phyloP scores from a whole-genome alignment of 2,797 vertebrate genomes.

The Neomorphus geoffroyi region DNA sequence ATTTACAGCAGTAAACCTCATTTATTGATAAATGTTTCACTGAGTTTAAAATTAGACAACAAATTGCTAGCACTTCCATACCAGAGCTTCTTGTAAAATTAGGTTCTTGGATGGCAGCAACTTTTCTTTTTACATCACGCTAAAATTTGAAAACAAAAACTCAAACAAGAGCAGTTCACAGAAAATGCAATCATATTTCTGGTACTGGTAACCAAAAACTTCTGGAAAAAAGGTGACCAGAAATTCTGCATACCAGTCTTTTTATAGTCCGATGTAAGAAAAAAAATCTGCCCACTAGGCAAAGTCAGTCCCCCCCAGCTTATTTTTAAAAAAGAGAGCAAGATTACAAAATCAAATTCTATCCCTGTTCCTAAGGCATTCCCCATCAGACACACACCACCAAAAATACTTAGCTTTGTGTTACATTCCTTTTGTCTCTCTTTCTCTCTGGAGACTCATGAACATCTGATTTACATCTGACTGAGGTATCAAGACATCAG shows the following conservation, averaged over 20 bases:
- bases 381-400: too few species aligned
- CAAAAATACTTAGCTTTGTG: background rate
- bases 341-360: background rate
- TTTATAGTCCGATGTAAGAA: background rate
- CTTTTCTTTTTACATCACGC: background rate
- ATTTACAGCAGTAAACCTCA: background rate
- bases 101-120: background rate
- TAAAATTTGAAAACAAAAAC: background rate
- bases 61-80: background rate
- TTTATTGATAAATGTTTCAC: background rate
- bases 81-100: background rate
- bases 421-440: background rate
- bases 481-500: fast-evolving
- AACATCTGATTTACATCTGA: background rate
- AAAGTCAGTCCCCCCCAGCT: background rate
- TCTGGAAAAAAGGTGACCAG: background rate
- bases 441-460: background rate
- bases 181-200: background rate
- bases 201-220: background rate
- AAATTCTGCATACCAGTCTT: background rate
- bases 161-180: background rate
- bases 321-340: background rate
- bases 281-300: background rate
- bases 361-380: background rate
- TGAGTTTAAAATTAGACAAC: background rate